Base-by-base conservation (phyloP, 2,888 invertebrate species). In the Phymatocera aterrima region DNA sequence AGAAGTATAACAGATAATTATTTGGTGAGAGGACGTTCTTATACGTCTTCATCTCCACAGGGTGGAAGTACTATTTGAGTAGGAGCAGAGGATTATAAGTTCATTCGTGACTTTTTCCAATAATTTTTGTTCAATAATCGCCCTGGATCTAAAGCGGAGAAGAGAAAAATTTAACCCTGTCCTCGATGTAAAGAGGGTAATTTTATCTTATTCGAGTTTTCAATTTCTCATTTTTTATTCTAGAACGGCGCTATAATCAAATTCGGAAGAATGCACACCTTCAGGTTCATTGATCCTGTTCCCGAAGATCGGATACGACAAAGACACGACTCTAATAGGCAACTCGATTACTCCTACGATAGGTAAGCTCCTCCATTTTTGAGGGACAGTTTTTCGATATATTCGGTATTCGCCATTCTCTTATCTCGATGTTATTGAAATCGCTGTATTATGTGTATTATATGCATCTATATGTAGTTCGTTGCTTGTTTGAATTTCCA, bases 251-350 rank as follows among this genome's bases (percentile, higher is more conserved):
- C 95, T 84, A 93, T 96, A 82, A 94, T 97, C 79, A 96, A 96
- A 92, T 96, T 97, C 90, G 97, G 97, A 72, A 94, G 96, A 83
- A 95, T 96, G 85, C 96, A 97, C 86, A 96, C 96, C 54, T 97
- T 96, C 91, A 94, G 96, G 84, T 97, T 96, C 91, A 93, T 96
- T 85, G 97, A 97, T 91, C 96, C 96, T 34, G 93, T 94, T 78
- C 95, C 95, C 82, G 97, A 97, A 91, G 96, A 94, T 84, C 92
- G 96, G 83, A 94, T 95, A 85, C 94, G 96, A 88, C 93, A 95
- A 85, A 94, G 96, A 87, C 93, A 96, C 80, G 94, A 95, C 68
- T 95, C 95, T 84, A 94, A 94, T 51, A 92, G 94, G 83, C 94
- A 95, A 89, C 92, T 94, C 91, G 95, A 95, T 86, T 96, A 95